Evolutionary conservation across 2,113 vertebrate genomes (phyloP), one percentile per base, ranked within the genome.

Genomic region (Hiodon tergisus): DNA sequence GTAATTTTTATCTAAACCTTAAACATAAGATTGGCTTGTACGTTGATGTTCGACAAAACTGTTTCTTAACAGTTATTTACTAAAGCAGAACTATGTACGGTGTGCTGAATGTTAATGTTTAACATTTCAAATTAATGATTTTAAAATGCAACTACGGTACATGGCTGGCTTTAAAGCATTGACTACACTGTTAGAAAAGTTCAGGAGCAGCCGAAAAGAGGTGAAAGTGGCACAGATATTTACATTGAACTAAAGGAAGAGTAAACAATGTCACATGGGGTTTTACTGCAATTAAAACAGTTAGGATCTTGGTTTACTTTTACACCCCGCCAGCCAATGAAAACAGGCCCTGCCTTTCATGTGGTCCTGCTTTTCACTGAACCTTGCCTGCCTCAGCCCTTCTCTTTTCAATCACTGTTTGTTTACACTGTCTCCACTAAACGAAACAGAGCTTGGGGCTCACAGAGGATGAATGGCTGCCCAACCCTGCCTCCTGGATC

Each of bases 391-490:
- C 68, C 63, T 65, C 72, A 16, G 62, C 17, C 72, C 80, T 80
- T 83, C 79, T 2, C 81, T 88, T 85, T 87, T 89, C 88, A 91
- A 89, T 90, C 88, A 88, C 83, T 88, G 88, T 87, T 79, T 91
- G 90, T 90, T 91, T 90, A 90, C 90, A 88, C 88, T 86, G 80
- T 84, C 85, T 82, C 81, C 58, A 77, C 82, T 89, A 86, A 92
- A 90, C 90, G 88, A 85, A 78, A 78, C 74, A 62, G 50, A 54
- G 85, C 82, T 75, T 78, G 80, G 82, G 86, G 86, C 87, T 85
- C 88, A 87, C 78, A 83, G 82, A 83, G 84, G 86, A 86, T 82
- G 82, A 79, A 69, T 47, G 76, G 47, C 76, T 72, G 78, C 78
- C 81, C 83, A 79, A 69, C 81, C 83, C 83, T 71, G 59, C 68